Base-by-base conservation (phyloP, 2,797 vertebrate genomes). In the Liasis olivaceus region DNA sequence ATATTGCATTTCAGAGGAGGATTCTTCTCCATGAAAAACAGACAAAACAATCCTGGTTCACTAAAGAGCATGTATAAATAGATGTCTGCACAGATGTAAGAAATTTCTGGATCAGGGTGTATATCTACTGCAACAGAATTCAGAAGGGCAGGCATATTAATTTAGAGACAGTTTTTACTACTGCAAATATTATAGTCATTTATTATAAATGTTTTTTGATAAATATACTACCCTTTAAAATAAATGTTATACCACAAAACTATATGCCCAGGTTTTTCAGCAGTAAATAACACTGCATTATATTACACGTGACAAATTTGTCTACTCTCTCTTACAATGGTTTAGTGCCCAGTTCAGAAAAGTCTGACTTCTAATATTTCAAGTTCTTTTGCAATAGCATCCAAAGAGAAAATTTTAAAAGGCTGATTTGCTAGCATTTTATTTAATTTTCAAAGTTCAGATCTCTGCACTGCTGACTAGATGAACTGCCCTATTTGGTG, bases 381-480 rank as follows among this genome's bases (percentile, higher is more conserved):
- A 93, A 95, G 92, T 72, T 31, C 31, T 95, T 85, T 90, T 93
- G 77, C 1, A 66, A 94, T 90, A 95, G 77, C 93, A 51, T 92
- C 93, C 72, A 93, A 91, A 89, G 66, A 2, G 51, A 47, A 94
- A 93, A 59, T 11, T 36, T 92, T 91, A 47, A 92, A 7, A 9
- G 9, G 92, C 13, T 89, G 51, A 90, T 90, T 96, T 91, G 89
- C 28, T 96, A 85, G 14, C 84, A 26, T 96, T 93, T 97, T 97
- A 92, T 96, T 91, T 95, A 87, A 77, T 91, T 81, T 56, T 69
- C 56, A 94, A 95, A 94, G 51, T n/a, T 93, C 92, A 95, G 56
- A 58, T 95, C 72, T 93, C 91, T 91, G 72, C 36, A 93, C 94
- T 89, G 84, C 56, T 81, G 90, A 90, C 77, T 90, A 88, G 51